Evolutionary conservation across 2,888 invertebrate species (phyloP), one percentile per base, ranked within the genome.

Genomic region (Protonemura montana): DNA sequence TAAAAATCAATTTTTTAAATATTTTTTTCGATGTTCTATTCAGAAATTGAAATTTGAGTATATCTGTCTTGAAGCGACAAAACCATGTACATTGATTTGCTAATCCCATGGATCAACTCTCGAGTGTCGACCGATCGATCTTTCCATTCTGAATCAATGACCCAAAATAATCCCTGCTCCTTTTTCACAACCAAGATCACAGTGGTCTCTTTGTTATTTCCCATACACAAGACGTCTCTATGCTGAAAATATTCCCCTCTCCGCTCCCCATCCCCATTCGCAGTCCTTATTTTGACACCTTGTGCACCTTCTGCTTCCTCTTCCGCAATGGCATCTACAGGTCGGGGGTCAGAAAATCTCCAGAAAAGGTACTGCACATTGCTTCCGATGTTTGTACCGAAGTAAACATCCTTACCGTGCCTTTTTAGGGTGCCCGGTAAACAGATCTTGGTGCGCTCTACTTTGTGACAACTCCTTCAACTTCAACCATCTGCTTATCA

Each of bases 251-350:
- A 5, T 27, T 26, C 26, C 78, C 78, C 28, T 78, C 78, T 78
- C 27, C 78, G 27, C 28, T 78, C 21, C 59, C 59, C 78, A 25
- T 28, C 26, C 78, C 78, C 78, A 6, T 13, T 28, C 78, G 16
- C 28, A 6, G 78, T 28, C 27, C 28, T 28, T 78, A 27, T 78
- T 78, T 26, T 78, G 78, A 78, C 78, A 78, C 26, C 78, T 78
- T 28, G 7, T 28, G 78, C 78, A 78, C 78, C 78, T 78, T 78
- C 78, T 78, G 78, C 28, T 78, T 78, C 78, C 78, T 78, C 78
- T 78, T 78, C 78, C 78, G 78, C 26, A 78, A 21, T n/a, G n/a
- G n/a, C 27, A 78, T 78, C 78, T 21, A 25, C 78, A 78, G 78
- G 78, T 78, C 78, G n/a, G 78, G 78, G 78, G 78, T 78, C 78